These are phyloP conservation scores for Sclerurus mexicanus DNA, from an alignment of 2,113 vertebrate genomes.

Conservation along the genomic window DNA sequence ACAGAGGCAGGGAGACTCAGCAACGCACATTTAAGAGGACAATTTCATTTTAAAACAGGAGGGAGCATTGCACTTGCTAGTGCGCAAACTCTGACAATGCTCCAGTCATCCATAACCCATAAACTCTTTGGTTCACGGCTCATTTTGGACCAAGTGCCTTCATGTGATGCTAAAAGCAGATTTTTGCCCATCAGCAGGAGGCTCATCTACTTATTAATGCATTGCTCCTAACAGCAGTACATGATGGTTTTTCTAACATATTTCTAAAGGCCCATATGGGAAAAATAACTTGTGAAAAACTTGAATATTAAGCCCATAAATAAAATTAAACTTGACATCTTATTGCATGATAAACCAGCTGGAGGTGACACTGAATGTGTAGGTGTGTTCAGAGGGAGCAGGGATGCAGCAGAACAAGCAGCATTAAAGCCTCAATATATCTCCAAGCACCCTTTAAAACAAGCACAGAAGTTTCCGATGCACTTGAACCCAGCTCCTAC, in stretches of 20 bases:
- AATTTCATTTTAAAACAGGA: neutral
- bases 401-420: neutral
- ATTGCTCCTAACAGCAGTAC: neutral
- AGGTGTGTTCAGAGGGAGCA: neutral
- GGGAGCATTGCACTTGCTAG: neutral
- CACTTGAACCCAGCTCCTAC: neutral
- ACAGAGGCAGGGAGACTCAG: neutral
- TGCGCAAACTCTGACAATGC: neutral
- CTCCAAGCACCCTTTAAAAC: neutral
- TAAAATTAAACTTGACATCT: neutral
- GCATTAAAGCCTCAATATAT: neutral
- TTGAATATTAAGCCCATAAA: conserved; percentile 38
- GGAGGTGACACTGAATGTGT: neutral
- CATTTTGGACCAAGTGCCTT: neutral
- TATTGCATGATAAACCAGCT: neutral
- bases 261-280: conserved; percentile 13
- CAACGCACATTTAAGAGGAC: neutral
- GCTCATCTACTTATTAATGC: neutral
- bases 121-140: neutral
- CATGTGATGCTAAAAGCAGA: neutral
- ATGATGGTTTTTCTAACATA: conserved; percentile 5
- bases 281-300: conserved; percentile 16
- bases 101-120: neutral
- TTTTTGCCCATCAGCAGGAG: neutral
- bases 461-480: neutral